Evolutionary conservation across 2,113 vertebrate genomes (phyloP).

Genomic region (Saimiri boliviensis): DNA sequence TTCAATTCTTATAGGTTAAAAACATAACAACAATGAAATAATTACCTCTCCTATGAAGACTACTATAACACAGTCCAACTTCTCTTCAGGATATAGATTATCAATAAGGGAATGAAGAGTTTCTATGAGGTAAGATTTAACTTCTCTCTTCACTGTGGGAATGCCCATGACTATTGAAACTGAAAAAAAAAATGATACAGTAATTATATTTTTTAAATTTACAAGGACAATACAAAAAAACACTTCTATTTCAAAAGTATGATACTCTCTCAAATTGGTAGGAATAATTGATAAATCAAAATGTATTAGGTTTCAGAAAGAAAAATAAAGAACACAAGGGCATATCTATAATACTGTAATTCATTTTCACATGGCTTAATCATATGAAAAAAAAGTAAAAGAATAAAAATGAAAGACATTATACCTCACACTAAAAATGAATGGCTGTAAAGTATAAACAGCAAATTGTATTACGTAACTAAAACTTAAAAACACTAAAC

Average conservation of each 20-base stretch:
- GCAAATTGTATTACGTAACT: background rate
- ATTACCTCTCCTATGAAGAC: conserved; percentile 98
- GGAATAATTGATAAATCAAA: background rate
- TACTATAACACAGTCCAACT: conserved; percentile 96
- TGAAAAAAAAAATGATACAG: conserved; percentile 80
- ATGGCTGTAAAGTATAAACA: background rate
- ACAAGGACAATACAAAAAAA: conserved; percentile 23
- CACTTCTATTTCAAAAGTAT: conserved; percentile 42
- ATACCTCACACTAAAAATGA: background rate
- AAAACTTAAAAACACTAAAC: conserved; percentile 11
- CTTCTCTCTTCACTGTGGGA: conserved; percentile 98
- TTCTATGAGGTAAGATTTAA: conserved; percentile 97
- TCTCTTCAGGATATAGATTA: conserved; percentile 96
- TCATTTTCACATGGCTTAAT: background rate
- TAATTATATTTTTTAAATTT: conserved; percentile 43
- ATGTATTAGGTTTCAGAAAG: conserved; percentile 17
- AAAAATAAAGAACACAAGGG: conserved; percentile 22
- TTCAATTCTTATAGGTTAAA: background rate
- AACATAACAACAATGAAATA: conserved; percentile 43
- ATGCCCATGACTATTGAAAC: conserved; percentile 99
- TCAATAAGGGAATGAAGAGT: conserved; percentile 97
- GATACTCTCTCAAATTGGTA: background rate
- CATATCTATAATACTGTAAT: background rate
- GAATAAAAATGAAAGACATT: conserved; percentile 14
- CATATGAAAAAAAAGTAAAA: background rate